Evolutionary conservation across 2,888 invertebrate species (phyloP).

Genomic region (Aphrophora alni): DNA sequence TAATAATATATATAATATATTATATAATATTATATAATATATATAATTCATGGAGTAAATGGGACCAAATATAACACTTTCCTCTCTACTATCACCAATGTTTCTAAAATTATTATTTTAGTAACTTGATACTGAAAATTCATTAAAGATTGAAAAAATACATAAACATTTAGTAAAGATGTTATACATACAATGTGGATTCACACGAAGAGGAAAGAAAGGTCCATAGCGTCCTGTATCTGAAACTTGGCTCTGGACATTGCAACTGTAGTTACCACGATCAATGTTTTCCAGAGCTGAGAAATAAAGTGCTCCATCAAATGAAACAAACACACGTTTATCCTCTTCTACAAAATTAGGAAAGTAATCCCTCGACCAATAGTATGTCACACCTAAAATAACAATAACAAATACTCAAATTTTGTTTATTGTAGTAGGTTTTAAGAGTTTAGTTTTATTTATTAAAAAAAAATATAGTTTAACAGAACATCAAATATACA

Average conservation of each 20-base stretch:
- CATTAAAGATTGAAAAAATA: too few relatives aligned
- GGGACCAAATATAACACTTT: too few relatives aligned
- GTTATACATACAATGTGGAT: constrained; percentile 72
- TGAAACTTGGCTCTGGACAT: constrained; percentile 86
- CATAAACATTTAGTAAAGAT: background rate
- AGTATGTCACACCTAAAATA: constrained; percentile 74
- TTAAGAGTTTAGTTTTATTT: too few relatives aligned
- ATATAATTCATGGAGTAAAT: too few relatives aligned
- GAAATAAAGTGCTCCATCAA: constrained; percentile 93
- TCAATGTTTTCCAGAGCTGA: constrained; percentile 92
- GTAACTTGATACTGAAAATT: too few relatives aligned
- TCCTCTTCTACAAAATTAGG: constrained; percentile 94
- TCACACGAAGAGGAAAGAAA: constrained; percentile 80
- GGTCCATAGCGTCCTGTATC: constrained; percentile 90
- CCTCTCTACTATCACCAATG: too few relatives aligned
- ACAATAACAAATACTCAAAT: constrained; percentile 19
- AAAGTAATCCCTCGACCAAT: constrained; percentile 90
- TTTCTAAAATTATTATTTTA: too few relatives aligned
- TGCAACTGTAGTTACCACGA: constrained; percentile 89
- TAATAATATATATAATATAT: too few relatives aligned
- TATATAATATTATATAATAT: too few relatives aligned
- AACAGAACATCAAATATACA: too few relatives aligned
- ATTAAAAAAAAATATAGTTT: too few relatives aligned
- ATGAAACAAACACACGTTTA: constrained; percentile 89
- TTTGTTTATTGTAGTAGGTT: too few relatives aligned